These are phyloP conservation scores for Parnassius apollo DNA, from an alignment of 2,888 invertebrate species.

Conservation along the genomic window DNA sequence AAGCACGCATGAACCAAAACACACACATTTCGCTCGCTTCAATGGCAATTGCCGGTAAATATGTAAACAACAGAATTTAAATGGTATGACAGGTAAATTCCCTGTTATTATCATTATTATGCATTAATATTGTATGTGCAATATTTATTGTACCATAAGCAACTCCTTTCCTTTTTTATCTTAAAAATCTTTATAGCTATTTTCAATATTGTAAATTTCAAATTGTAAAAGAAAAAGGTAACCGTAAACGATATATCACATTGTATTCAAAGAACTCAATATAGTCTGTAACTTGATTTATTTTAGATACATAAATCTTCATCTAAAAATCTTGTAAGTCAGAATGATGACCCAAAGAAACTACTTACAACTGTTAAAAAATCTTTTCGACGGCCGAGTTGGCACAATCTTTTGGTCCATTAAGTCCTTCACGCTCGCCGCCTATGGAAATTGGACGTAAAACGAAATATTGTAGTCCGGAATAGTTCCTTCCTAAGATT, in stretches of 20 bases:
- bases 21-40: too few relatives aligned
- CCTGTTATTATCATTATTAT: too few relatives aligned
- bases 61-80: too few relatives aligned
- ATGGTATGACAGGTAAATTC: too few relatives aligned
- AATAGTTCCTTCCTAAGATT: conserved; percentile 65
- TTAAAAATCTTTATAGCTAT: too few relatives aligned
- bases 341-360: conserved; percentile 27
- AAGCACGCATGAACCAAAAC: too few relatives aligned
- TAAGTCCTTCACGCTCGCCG: conserved; percentile 77
- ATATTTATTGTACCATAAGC: too few relatives aligned
- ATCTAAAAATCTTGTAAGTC: conserved; percentile 22
- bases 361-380: conserved; percentile 56
- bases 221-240: conserved; percentile 22
- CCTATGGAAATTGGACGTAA: conserved; percentile 79
- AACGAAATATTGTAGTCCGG: conserved; percentile 72
- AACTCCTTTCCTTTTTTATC: too few relatives aligned
- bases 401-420: conserved; percentile 77
- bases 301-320: conserved; percentile 23
- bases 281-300: conserved; percentile 22
- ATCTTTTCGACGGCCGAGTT: conserved; percentile 64
- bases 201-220: too few relatives aligned
- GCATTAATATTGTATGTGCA: too few relatives aligned
- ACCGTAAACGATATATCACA: conserved; percentile 1
- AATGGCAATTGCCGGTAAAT: too few relatives aligned
- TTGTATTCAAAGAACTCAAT: conserved; percentile 8